Evolutionary conservation across 2,797 vertebrate species (phyloP), one percentile per base, ranked within the genome.

Genomic region (Ceryle rudis): DNA sequence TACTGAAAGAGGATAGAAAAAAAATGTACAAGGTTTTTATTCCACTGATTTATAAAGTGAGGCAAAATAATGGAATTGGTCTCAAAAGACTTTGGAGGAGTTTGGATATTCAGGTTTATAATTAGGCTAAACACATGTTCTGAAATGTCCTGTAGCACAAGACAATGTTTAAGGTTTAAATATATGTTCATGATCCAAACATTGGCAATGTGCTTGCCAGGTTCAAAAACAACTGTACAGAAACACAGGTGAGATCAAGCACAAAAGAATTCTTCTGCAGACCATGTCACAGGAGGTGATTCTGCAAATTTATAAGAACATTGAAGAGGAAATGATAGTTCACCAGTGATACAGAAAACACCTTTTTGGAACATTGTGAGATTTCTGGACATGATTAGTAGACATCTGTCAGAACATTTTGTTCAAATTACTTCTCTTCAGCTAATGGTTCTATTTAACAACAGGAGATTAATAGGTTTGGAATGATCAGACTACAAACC

Each of bases 381-480:
- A 81, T 92, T 77, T 87, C 78, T 96, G 79, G 78, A 82, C 10
- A 7, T 29, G 55, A 58, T 87, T 94, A 96, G 39, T 54, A 80
- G 92, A 73, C 49, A 79, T 72, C 51, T 91, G 60, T 92, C 69
- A 93, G 95, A 95, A 94, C 54, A 86, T 66, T 92, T 83, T 89
- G 83, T 93, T 92, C 81, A 57, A 69, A 86, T 82, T 65, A 21
- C 46, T 83, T 75, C n/a, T 81, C 23, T 81, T 86, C 62, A 78
- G 91, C 77, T 70, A 73, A 51, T 70, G 73, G 77, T 67, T 84
- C 7, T 75, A 57, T 41, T 86, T 86, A 93, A 69, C 54, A 86
- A 75, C 46, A 62, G 25, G 61, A 93, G 72, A 93, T 86, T 70
- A 96, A 90, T 81, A 65, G 33, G 22, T 82, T 96, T 86, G 85